These are phyloP conservation scores for western clawed frog (Xenopus tropicalis) DNA, from an alignment of 2,113 vertebrate genomes.

Conservation along the genomic window UCB_Xtro_10.0 CM004451.2:79831001-79831500, in stretches of 20 bases:
- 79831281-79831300: constrained; percentile 12
- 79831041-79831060: constrained; percentile 39
- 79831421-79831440: constrained; percentile 92
- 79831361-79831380: constrained; percentile 85
- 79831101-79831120: constrained; percentile 27
- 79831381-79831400: constrained; percentile 77
- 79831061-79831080: constrained; percentile 31
- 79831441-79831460: constrained; percentile 87
- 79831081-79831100: constrained; percentile 33
- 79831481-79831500: constrained; percentile 51
- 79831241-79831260: constrained; percentile 17
- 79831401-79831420: constrained; percentile 86
- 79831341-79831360: constrained; percentile 73
- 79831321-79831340: constrained; percentile 43
- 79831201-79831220: constrained; percentile 37
- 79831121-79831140: constrained; percentile 19
- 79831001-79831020: constrained; percentile 41
- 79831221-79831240: neutral
- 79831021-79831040: constrained; percentile 39
- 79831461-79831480: constrained; percentile 81
- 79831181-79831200: constrained; percentile 34
- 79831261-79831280: constrained; percentile 13
- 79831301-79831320: neutral
- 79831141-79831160: constrained; percentile 5
- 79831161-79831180: constrained; percentile 16